Percentiles rank a stretch among this genome's conserved stretches.
These are phyloP conservation scores for Columba guinea DNA, from an alignment of 2,797 vertebrate genomes.

Conservation along the genomic window DNA sequence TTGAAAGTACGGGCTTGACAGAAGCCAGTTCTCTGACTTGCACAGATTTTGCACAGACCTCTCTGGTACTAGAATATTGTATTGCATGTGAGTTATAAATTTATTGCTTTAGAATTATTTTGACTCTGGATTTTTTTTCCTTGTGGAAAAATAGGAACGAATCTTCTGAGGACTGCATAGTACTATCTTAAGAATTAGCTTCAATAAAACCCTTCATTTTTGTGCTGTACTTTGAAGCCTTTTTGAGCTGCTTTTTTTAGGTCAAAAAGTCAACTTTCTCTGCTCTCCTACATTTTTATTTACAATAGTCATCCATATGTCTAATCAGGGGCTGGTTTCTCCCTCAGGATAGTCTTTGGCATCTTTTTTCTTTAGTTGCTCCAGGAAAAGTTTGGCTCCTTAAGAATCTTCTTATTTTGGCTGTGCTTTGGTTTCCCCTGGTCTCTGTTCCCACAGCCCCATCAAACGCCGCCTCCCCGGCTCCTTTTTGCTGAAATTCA, in stretches of 20 bases:
- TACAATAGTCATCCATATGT: constrained; percentile 12
- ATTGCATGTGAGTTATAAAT: not conserved
- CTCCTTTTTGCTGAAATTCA: not conserved
- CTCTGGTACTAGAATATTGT: not conserved
- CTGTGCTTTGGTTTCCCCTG: constrained; percentile 1
- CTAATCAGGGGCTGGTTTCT: constrained; percentile 9
- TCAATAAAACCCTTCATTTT: not conserved
- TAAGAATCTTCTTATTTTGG: not conserved
- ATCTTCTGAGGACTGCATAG: not conserved
- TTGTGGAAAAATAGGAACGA: not conserved
- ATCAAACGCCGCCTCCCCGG: constrained; percentile 16
- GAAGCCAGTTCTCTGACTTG: not conserved
- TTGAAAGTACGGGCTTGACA: not conserved
- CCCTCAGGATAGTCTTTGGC: constrained; percentile 18
- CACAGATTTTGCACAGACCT: not conserved
- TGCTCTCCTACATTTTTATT: not conserved
- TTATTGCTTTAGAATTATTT: not conserved
- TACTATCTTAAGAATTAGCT: not conserved
- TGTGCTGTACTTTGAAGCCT: not conserved
- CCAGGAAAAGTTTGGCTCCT: constrained; percentile 38
- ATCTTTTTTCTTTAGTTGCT: constrained; percentile 28
- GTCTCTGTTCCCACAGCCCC: not conserved
- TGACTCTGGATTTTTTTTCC: not conserved
- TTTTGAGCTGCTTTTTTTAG: not conserved
- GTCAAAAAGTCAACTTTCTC: not conserved